Evolutionary conservation across 1,140 invertebrate species (phyloP), one percentile per base, ranked within the genome.

Genomic region (Drosophila orosa): DNA sequence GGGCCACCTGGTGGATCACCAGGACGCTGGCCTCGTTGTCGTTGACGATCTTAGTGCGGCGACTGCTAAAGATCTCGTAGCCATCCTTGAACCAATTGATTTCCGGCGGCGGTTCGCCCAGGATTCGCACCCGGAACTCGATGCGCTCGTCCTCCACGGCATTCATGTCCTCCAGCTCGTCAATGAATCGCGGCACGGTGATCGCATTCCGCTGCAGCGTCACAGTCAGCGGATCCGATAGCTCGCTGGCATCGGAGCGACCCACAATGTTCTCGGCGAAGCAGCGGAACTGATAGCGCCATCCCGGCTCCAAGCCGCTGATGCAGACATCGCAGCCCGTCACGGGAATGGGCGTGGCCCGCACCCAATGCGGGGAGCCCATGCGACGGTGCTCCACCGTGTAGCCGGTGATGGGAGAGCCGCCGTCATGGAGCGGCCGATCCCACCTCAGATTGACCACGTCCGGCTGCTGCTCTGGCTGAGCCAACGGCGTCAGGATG

Each of bases 81-180:
- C 95, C 96, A 91, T 98, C 96, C 92, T 97, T 97, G 92, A 96
- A 98, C 98, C 98, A 99, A n/a, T 95, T 95, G 24, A 99, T 95
- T 78, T 96, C 96, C 3, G 98, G 98, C 7, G 94, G 91, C 0
- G 98, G 98, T 29, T 95, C 94, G 2, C 98, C 98, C 12, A 94
- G 93, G 65, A 98, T 96, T 68, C 95, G 94, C 1, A 97, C 97
- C 37, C 94, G 94, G 80, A 98, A 97, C 87, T 97, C 96, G 5
- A 95, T 95, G 93, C 96, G 95, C 74, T 97, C 96, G 77, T 97
- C 96, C 92, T 97, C 96, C 8, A 96, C 92, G 3, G 94, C 95
- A 2, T 93, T 93, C 1, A 94, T 93, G 75, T 97, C 95, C 55
- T 93, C 90, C 15, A 97, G 92, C 45, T 95, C 95, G 47, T 94